A percentile compares a stretch with the other conserved stretches of the same genome.
Conservation (phyloP, 2,797 vertebrate species). For the Chelidonichthys spinosus region DNA sequence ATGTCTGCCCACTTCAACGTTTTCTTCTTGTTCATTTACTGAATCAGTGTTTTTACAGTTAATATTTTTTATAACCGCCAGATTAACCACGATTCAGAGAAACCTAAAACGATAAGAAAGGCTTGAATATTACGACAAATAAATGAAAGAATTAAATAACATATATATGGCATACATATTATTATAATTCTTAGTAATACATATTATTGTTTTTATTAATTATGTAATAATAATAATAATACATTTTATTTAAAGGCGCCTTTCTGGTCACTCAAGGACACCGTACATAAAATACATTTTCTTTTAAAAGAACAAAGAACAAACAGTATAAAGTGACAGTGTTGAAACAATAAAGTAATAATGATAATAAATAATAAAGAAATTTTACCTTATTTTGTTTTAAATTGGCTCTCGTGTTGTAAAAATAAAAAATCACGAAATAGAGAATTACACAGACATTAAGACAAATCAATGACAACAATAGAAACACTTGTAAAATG, state of each 20-base stretch:
- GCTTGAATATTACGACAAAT: neutral
- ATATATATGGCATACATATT: neutral
- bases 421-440: neutral
- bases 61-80: conserved; percentile 13
- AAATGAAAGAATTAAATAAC: neutral
- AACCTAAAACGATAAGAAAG: neutral
- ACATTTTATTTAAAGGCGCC: too few species aligned
- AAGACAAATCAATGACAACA: neutral
- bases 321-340: too few species aligned
- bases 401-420: neutral
- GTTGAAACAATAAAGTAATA: too few species aligned
- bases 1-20: neutral
- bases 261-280: too few species aligned
- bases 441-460: neutral
- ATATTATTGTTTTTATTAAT: neutral
- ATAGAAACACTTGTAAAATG: neutral
- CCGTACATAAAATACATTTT: too few species aligned
- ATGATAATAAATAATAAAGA: too few species aligned
- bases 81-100: neutral
- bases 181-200: neutral
- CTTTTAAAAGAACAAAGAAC: too few species aligned
- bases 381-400: neutral
- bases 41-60: conserved; percentile 15
- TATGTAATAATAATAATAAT: too few species aligned
- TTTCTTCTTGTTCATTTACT: neutral